Conservation (phyloP, 1,140 invertebrate species). For the Drosophila eugracilis region DNA sequence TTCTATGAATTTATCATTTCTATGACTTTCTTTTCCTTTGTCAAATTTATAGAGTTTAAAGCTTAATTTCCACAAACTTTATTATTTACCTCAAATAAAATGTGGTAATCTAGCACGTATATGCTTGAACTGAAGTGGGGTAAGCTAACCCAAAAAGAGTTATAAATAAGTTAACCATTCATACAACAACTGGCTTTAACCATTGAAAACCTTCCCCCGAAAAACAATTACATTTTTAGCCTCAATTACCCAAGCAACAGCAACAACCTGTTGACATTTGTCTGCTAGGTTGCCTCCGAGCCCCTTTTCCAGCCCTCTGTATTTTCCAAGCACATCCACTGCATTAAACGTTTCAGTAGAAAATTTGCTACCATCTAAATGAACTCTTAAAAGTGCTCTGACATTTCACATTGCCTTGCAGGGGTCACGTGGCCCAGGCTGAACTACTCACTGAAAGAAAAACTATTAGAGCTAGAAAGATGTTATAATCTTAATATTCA, state of each 20-base stretch:
- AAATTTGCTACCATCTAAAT: conserved; percentile 55
- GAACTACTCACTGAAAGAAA: conserved; percentile 7
- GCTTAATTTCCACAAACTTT: no score
- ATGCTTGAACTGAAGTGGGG: neutral
- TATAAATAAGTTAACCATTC: conserved; percentile 3
- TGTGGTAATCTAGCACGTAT: no score
- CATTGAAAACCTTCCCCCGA: conserved; percentile 9
- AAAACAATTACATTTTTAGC: conserved; percentile 57
- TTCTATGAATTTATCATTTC: no score
- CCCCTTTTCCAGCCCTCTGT: neutral
- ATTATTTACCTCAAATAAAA: no score
- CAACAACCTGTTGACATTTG: conserved; percentile 73
- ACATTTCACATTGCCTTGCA: conserved; percentile 62
- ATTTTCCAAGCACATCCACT: neutral
- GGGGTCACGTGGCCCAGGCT: conserved; percentile 50
- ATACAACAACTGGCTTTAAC: neutral
- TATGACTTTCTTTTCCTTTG: no score
- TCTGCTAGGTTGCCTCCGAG: conserved; percentile 7
- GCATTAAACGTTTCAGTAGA: conserved; percentile 23
- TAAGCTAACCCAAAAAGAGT: neutral
- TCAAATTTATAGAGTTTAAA: no score
- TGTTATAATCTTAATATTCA: neutral
- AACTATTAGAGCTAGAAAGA: neutral
- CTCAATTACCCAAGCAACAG: conserved; percentile 65
- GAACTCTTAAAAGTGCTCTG: conserved; percentile 75